Conservation (phyloP, 2,797 vertebrate genomes). For the Poeciliopsis turneri region DNA sequence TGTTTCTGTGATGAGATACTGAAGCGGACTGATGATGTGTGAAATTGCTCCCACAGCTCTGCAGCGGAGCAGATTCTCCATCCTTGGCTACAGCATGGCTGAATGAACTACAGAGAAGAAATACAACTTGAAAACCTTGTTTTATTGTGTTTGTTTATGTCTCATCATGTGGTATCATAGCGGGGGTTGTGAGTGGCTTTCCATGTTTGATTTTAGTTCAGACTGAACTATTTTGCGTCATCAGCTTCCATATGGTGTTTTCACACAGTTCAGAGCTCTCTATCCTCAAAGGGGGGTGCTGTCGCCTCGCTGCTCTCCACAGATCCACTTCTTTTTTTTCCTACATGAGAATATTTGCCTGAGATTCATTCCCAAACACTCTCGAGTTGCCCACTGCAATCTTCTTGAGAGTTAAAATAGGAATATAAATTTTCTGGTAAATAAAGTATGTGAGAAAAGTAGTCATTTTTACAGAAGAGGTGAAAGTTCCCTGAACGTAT, state of each 20-base stretch:
- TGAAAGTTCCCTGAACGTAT: background rate
- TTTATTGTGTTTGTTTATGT: slow-evolving; percentile 18
- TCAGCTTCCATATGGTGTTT: slow-evolving; percentile 18
- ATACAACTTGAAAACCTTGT: background rate
- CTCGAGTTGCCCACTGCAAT: background rate
- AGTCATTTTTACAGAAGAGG: background rate
- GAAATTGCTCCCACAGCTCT: slow-evolving; percentile 84
- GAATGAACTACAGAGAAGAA: slow-evolving; percentile 65
- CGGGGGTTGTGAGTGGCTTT: slow-evolving; percentile 47
- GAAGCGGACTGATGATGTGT: slow-evolving; percentile 65
- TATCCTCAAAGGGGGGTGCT: slow-evolving; percentile 87
- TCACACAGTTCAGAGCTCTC: slow-evolving; percentile 82
- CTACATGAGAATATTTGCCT: background rate
- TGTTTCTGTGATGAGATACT: slow-evolving; percentile 49
- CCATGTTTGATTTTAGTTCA: background rate
- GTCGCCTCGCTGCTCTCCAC: slow-evolving; percentile 86
- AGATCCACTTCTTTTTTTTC: slow-evolving; percentile 53
- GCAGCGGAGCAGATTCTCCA: slow-evolving; percentile 87
- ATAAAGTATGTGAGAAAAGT: background rate
- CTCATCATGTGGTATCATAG: slow-evolving; percentile 78
- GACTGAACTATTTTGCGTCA: background rate
- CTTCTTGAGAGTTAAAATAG: slow-evolving; percentile 20
- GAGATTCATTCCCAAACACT: background rate
- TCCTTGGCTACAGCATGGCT: slow-evolving; percentile 95
- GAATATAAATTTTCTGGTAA: background rate